A percentile compares a stretch with the other conserved stretches of the same genome.
Conservation (phyloP, 2,888 invertebrate genomes). For the Sesamia inferens region DNA sequence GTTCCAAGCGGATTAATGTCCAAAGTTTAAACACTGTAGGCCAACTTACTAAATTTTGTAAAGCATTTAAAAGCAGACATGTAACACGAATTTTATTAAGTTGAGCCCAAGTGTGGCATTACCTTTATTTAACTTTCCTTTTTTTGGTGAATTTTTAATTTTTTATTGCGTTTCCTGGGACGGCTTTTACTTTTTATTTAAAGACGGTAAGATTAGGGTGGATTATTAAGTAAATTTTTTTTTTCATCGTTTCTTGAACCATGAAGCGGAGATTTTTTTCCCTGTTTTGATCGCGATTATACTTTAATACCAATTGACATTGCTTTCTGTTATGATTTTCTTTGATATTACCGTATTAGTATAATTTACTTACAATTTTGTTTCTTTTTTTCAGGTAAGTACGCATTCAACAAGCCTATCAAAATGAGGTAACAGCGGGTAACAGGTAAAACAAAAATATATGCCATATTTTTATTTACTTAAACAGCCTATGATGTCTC, state of each 20-base stretch:
- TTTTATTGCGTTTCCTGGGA: slow-evolving; percentile 49
- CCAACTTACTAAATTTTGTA: slow-evolving; percentile 62
- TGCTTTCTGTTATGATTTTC: not conserved
- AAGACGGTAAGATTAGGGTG: slow-evolving; percentile 39
- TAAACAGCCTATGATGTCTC: no score
- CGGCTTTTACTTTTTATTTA: slow-evolving; percentile 51
- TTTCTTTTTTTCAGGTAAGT: slow-evolving; percentile 67
- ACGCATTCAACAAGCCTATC: not conserved
- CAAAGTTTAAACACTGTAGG: slow-evolving; percentile 64
- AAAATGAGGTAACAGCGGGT: not conserved
- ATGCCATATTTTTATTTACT: not conserved
- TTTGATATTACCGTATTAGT: not conserved
- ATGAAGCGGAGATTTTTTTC: slow-evolving; percentile 3
- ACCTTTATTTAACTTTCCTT: slow-evolving; percentile 53
- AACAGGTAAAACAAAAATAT: slow-evolving; percentile 23
- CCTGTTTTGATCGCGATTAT: slow-evolving; percentile 16
- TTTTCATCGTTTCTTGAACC: slow-evolving; percentile 8
- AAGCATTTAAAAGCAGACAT: slow-evolving; percentile 66
- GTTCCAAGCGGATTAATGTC: slow-evolving; percentile 71
- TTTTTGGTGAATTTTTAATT: slow-evolving; percentile 57
- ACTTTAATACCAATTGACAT: not conserved
- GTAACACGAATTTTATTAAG: slow-evolving; percentile 65
- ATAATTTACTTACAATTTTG: slow-evolving; percentile 1
- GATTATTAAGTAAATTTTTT: slow-evolving; percentile 20
- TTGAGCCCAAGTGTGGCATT: slow-evolving; percentile 56